Conservation (phyloP, 1,140 invertebrate species). For the Apis mellifera region DNA sequence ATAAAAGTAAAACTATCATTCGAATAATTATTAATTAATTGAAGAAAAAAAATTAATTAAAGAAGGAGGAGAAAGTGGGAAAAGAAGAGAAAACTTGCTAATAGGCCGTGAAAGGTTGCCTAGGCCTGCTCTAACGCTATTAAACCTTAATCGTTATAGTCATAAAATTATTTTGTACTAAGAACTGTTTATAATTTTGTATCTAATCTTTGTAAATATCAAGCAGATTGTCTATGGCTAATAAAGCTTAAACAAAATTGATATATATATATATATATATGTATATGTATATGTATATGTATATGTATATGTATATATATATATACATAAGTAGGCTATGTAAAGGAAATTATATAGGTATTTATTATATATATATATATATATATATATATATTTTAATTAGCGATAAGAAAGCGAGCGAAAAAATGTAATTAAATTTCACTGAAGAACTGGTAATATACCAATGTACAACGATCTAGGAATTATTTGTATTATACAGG, state of each 20-base stretch:
- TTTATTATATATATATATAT: slow-evolving; percentile 44
- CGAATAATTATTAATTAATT: slow-evolving; percentile 18
- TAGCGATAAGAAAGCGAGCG: slow-evolving; percentile 61
- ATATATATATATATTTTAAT: slow-evolving; percentile 68
- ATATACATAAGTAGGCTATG: slow-evolving; percentile 52
- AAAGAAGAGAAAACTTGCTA: slow-evolving; percentile 50
- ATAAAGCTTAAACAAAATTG: slow-evolving; percentile 66
- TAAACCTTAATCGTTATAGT: slow-evolving; percentile 75
- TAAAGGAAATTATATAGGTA: slow-evolving; percentile 49
- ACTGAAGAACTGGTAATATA: slow-evolving; percentile 66
- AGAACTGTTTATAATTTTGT: slow-evolving; percentile 79
- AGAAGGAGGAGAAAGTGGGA: not conserved
- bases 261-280: slow-evolving; percentile 8
- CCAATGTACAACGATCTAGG: slow-evolving; percentile 79
- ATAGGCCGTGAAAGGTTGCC: slow-evolving; percentile 61
- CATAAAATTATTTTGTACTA: slow-evolving; percentile 78
- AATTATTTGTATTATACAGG: slow-evolving; percentile 75
- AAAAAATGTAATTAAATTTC: slow-evolving; percentile 71
- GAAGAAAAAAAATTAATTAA: not conserved
- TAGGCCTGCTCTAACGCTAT: slow-evolving; percentile 69
- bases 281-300: slow-evolving; percentile 42
- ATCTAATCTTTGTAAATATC: slow-evolving; percentile 78
- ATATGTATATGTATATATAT: too few relatives aligned
- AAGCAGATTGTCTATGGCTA: slow-evolving; percentile 68
- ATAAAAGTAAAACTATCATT: slow-evolving; percentile 10